A percentile compares a stretch with the other conserved stretches of the same genome.
Conservation (phyloP, 2,888 invertebrate species). For the Clanis bilineata region DNA sequence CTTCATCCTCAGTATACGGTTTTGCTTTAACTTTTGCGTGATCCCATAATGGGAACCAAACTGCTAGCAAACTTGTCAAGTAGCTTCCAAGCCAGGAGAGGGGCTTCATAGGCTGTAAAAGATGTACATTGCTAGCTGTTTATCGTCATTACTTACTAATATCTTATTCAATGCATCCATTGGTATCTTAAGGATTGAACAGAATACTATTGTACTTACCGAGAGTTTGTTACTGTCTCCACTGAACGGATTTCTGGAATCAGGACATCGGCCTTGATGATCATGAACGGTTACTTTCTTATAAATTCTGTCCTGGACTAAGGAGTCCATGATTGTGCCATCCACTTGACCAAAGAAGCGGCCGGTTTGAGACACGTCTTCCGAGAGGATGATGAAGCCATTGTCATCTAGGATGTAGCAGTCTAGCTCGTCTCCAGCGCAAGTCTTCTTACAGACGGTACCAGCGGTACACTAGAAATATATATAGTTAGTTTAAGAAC, state of each 20-base stretch:
- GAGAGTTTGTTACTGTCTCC: slow-evolving; percentile 66
- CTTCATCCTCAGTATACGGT: slow-evolving; percentile 79
- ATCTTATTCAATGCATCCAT: not conserved
- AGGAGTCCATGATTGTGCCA: slow-evolving; percentile 95
- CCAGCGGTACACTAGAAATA: slow-evolving; percentile 85
- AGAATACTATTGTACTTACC: no score
- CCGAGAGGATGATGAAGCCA: slow-evolving; percentile 95
- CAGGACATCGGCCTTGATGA: slow-evolving; percentile 93
- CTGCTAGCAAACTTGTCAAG: slow-evolving; percentile 70
- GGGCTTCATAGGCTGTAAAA: slow-evolving; percentile 78
- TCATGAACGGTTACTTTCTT: slow-evolving; percentile 93
- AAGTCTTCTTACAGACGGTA: slow-evolving; percentile 89
- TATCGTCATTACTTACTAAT: not conserved
- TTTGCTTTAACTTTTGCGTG: slow-evolving; percentile 57
- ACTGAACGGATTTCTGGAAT: slow-evolving; percentile 85
- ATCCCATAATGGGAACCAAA: slow-evolving; percentile 78
- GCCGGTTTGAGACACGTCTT: slow-evolving; percentile 92
- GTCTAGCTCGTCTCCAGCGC: slow-evolving; percentile 92
- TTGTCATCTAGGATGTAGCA: slow-evolving; percentile 97
- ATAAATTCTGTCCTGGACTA: slow-evolving; percentile 95
- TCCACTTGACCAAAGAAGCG: slow-evolving; percentile 97
- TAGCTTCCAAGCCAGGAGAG: slow-evolving; percentile 81
- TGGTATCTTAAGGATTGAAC: no score
- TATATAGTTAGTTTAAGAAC: slow-evolving; percentile 3
- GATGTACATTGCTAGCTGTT: not conserved